Base-by-base conservation (phyloP, 2,113 vertebrate genomes). In the Sinocyclocheilus grahami region DNA sequence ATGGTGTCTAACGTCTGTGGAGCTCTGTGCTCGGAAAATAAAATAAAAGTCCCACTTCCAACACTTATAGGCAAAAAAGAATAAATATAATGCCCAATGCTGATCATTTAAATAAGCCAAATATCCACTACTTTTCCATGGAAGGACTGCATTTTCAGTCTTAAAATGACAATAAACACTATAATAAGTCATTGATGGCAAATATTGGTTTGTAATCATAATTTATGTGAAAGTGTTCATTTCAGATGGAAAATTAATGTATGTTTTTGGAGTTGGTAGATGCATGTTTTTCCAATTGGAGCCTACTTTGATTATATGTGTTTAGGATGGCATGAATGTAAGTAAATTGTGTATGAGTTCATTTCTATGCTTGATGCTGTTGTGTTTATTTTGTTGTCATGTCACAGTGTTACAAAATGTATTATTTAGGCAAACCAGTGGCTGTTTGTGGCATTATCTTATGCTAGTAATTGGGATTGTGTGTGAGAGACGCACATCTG, bases 401-500 rank as follows among this genome's bases (percentile, higher is more conserved):
- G 9, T 58, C 55, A 55, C 13, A 16, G 51, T 22, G 22, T 60
- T 60, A 20, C 58, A 62, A 62, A 62, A n/a, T 62, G 58, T 62
- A 62, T 2, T n/a, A 62, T 62, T 62, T 62, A 62, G 58, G 8
- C 58, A 11, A 62, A 62, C 20, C 58, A 9, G 58, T 3, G 7
- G 20, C 58, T 62, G 58, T 60, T 60, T 60, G 55, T 60, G 2
- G 55, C 16, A 2, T 62, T n/a, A 60, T 7, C 58, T 8, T 9
- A 2, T 22, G 58, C 58, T 58, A 60, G 55, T 60, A 7, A 39
- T 13, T 60, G 51, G 20, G 53, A 78, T 58, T 78, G 53, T 60
- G 30, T 60, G 18, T 4, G 39, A 69, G 65, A 80, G 74, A 69
- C 33, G 58, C 18, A 3, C 51, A 42, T 86, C 46, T 86, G 82